A percentile compares a stretch with the other conserved stretches of the same genome.
phyloP scores from a whole-genome alignment of 2,113 vertebrate species.

The Osmerus mordax region DNA sequence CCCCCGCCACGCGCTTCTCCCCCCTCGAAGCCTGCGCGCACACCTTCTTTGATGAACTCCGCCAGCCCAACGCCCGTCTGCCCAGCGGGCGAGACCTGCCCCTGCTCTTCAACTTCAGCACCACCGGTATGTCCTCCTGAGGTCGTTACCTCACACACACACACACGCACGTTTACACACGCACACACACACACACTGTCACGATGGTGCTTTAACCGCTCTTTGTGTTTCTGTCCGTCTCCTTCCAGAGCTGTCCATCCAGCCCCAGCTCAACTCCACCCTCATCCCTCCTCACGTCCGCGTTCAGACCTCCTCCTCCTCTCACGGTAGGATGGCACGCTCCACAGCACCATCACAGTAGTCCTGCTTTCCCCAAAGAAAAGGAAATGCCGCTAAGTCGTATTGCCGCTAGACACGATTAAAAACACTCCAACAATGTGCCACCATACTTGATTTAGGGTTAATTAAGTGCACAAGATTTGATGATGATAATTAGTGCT shows the following conservation, averaged over 20 bases:
- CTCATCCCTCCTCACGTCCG: conserved; percentile 95
- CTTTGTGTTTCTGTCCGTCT: conserved; percentile 11
- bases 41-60: conserved; percentile 94
- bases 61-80: conserved; percentile 90
- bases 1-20: conserved; percentile 87
- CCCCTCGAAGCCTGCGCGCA: conserved; percentile 94
- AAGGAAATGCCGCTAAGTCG: no score
- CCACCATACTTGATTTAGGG: no score
- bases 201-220: neutral
- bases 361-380: no score
- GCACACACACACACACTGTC: neutral
- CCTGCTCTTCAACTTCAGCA: conserved; percentile 95
- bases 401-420: no score
- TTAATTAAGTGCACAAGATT: no score
- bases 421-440: no score
- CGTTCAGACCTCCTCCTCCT: conserved; percentile 86
- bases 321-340: conserved; percentile 63
- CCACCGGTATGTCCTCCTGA: conserved; percentile 74
- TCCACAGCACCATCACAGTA: neutral
- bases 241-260: conserved; percentile 89
- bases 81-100: conserved; percentile 92
- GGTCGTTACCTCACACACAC: neutral
- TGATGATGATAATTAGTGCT: no score
- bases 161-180: neutral
- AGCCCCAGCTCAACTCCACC: conserved; percentile 90